Conservation (phyloP, 1,140 invertebrate genomes). For the Nasonia giraulti region DNA sequence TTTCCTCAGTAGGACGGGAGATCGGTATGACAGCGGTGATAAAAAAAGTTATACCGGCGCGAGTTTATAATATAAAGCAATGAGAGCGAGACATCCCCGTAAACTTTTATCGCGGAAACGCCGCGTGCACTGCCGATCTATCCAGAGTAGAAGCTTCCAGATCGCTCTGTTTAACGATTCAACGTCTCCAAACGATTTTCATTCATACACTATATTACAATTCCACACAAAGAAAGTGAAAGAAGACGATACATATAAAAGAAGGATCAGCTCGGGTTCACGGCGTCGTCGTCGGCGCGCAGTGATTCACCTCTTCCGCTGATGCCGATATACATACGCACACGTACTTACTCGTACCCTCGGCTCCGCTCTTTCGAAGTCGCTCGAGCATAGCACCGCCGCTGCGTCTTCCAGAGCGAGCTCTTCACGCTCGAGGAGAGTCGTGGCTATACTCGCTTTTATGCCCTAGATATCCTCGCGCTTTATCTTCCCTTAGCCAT, state of each 20-base stretch:
- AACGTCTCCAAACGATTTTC: too few relatives aligned
- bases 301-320: conserved; percentile 19
- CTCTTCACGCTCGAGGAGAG: conserved; percentile 21
- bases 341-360: not conserved
- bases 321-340: not conserved
- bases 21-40: too few relatives aligned
- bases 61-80: not conserved
- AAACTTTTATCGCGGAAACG: too few relatives aligned
- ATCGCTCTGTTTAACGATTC: too few relatives aligned
- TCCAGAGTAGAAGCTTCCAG: too few relatives aligned
- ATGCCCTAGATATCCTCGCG: not conserved
- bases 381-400: conserved; percentile 7
- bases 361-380: not conserved
- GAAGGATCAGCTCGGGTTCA: not conserved
- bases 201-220: too few relatives aligned
- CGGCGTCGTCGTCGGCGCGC: not conserved
- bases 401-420: not conserved
- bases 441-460: not conserved
- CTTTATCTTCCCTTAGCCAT: conserved; percentile 20
- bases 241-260: not conserved
- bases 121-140: too few relatives aligned
- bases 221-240: not conserved
- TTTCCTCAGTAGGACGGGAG: not conserved
- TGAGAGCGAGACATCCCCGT: not conserved
- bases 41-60: too few relatives aligned